Conservation (phyloP, 2,797 vertebrate species). For the Eleutherodactylus coqui region DNA sequence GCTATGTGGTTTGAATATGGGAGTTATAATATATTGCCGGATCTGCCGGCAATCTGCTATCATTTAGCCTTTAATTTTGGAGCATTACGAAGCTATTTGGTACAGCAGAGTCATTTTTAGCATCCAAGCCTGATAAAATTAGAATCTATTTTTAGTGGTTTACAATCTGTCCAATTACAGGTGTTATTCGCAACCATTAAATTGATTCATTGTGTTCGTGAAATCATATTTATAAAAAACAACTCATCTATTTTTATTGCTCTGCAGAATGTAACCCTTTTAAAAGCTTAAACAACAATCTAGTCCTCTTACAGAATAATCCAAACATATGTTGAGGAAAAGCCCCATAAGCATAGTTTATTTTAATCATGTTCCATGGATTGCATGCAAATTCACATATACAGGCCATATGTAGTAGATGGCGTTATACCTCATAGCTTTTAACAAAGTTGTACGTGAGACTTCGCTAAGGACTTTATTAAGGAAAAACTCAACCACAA, state of each 20-base stretch:
- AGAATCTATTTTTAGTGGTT: conserved; percentile 28
- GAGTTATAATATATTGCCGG: background rate
- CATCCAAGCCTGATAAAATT: conserved; percentile 1
- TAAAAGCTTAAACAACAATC: conserved; percentile 29
- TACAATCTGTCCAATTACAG: conserved; percentile 52
- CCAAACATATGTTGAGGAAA: conserved; percentile 23
- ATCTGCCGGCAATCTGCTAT: conserved; percentile 19
- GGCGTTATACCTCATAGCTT: too few species aligned
- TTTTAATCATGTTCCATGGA: conserved; percentile 2
- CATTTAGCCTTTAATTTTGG: conserved; percentile 26
- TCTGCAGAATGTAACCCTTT: conserved; percentile 26
- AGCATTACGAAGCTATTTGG: conserved; percentile 39
- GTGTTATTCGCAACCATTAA: conserved; percentile 47
- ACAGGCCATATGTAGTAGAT: background rate
- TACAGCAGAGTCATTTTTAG: conserved; percentile 30
- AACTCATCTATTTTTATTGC: conserved; percentile 48
- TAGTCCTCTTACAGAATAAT: conserved; percentile 17
- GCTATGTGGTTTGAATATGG: background rate
- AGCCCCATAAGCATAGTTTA: conserved; percentile 1
- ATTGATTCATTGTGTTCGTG: conserved; percentile 46
- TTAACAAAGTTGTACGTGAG: too few species aligned
- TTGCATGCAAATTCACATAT: background rate
- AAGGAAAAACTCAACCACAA: too few species aligned
- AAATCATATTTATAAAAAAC: conserved; percentile 32
- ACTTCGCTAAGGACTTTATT: too few species aligned